These are phyloP conservation scores for Bufotes viridis DNA, from an alignment of 2,797 vertebrate species.

Conservation along the genomic window DNA sequence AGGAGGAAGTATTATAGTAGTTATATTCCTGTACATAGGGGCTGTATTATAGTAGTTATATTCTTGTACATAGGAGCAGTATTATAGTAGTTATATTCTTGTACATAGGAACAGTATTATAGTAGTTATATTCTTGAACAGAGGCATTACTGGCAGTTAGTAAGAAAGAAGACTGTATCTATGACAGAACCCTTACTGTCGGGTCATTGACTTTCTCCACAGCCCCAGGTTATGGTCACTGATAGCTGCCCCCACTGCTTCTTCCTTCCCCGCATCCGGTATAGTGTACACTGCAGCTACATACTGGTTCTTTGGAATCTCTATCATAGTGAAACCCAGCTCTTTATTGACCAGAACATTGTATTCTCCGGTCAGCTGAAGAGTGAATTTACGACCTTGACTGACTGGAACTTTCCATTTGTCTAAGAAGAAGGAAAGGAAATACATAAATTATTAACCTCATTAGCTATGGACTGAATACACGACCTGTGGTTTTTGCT, in stretches of 20 bases:
- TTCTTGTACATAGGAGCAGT: neutral
- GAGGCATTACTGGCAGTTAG: neutral
- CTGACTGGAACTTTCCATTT: neutral
- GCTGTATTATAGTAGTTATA: too few relatives aligned
- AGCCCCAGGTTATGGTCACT: neutral
- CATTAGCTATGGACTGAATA: neutral
- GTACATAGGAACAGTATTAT: neutral
- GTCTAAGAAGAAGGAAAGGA: neutral
- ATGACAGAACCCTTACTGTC: neutral
- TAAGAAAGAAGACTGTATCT: neutral
- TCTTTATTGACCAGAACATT: neutral
- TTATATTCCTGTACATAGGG: neutral
- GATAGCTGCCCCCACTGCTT: neutral
- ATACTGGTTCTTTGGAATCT: neutral
- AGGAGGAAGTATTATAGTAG: neutral
- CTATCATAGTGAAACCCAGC: neutral
- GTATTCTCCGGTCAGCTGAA: neutral
- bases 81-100: neutral
- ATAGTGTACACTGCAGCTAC: neutral
- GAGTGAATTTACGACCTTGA: neutral
- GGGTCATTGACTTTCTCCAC: neutral
- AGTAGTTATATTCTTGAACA: neutral
- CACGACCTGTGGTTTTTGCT: too few relatives aligned
- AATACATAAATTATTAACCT: too few relatives aligned
- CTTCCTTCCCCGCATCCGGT: neutral